Evolutionary conservation across 2,797 vertebrate genomes (phyloP).

Genomic region (Darevskia nairensis): DNA sequence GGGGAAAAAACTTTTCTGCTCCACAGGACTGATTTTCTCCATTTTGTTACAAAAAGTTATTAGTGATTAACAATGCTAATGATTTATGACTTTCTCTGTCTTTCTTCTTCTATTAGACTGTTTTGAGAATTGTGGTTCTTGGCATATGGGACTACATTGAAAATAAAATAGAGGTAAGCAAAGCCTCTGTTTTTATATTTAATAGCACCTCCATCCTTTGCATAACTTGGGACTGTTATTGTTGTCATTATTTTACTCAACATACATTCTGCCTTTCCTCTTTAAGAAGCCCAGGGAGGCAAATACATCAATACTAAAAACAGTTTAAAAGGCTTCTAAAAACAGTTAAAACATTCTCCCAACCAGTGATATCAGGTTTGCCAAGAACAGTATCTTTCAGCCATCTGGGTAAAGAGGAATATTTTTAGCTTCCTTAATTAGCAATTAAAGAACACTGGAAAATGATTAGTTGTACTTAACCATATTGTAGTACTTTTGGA

Average conservation of each 20-base stretch:
- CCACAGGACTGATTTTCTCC: not conserved
- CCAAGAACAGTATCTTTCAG: no score
- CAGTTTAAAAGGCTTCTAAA: no score
- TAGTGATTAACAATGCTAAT: constrained; percentile 7
- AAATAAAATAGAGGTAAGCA: constrained; percentile 98
- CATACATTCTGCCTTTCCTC: no score
- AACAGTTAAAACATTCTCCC: no score
- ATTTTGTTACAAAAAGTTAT: not conserved
- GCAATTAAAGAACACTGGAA: not conserved
- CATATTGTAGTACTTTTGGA: not conserved
- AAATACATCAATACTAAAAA: no score
- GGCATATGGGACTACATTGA: constrained; percentile 99
- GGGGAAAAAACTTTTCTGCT: not conserved
- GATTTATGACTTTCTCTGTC: constrained; percentile 17
- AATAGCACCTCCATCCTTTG: not conserved
- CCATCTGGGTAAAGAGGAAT: no score
- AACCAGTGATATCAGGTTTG: no score
- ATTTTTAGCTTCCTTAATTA: not conserved
- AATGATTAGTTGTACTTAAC: constrained; percentile 1
- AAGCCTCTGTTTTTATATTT: no score
- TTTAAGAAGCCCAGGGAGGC: no score
- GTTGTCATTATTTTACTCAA: no score
- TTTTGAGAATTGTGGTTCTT: constrained; percentile 96
- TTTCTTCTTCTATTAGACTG: constrained; percentile 83
- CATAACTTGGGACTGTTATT: no score